Evolutionary conservation across 1,140 invertebrate species (phyloP), one percentile per base, ranked within the genome.

Genomic region (Anastatus disparis): DNA sequence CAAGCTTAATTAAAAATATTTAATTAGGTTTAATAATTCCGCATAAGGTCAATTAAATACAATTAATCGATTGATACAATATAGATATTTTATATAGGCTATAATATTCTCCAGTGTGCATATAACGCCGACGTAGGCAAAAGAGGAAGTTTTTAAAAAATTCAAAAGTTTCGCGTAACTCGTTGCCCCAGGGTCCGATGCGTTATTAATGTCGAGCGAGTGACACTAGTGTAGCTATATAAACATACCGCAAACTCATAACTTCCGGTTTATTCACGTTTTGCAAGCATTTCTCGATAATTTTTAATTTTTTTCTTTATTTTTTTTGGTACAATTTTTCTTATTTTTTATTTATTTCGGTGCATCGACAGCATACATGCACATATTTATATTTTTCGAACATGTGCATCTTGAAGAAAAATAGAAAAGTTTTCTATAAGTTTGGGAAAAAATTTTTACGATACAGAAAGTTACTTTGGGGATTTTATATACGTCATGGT

Each of bases 161-260:
- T 24, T 58, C 55, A 58, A 24, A 56, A 58, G 35, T 58, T 40
- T 7, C 38, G 35, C 29, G 20, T 50, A 4, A 3, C 46, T 50
- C 8, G 17, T 20, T 13, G 22, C 46, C 46, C 13, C n/a, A 10
- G 17, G 46, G 46, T 35, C 22, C 17, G 20, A 58, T 26, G 55
- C 55, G 35, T 40, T 58, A 58, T 58, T 58, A 58, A 58, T 58
- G 38, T 56, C 53, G 29, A 56, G 53, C 15, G 53, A 9, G 42
- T 4, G 42, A 44, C 31, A 35, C 4, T 35, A 35, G 31, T 35
- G 31, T 35, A 6, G 31, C n/a, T n/a, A n/a, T n/a, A n/a, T 6
- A 38, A 13, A 38, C 13, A 53, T 26, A 27, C 50, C 35, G 17
- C 20, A 58, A 24, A 3, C 27, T n/a, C 13, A 26, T 35, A 55